Conservation (phyloP, 2,113 vertebrate genomes). For the Rhinoderma darwinii region DNA sequence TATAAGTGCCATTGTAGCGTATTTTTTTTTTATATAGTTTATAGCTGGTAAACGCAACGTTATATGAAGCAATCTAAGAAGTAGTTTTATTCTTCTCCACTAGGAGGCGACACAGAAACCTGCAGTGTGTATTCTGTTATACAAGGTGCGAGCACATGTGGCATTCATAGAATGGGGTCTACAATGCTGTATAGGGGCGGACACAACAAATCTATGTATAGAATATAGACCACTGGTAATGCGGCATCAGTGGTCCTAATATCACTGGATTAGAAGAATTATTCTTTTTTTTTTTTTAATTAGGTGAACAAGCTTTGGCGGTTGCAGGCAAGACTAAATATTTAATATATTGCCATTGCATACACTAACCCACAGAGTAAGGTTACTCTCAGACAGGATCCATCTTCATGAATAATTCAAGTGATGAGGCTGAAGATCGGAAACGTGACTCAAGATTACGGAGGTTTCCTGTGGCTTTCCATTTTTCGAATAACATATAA, state of each 20-base stretch:
- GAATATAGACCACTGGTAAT: not conserved
- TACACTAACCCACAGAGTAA: not conserved
- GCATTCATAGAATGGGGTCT: too few species aligned
- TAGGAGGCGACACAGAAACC: not conserved
- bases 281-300: not conserved
- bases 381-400: not conserved
- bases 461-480: not conserved
- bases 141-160: too few species aligned
- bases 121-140: not conserved
- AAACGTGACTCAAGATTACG: not conserved
- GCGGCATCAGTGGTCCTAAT: too few species aligned
- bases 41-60: too few species aligned
- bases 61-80: not conserved
- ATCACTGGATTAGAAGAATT: too few species aligned
- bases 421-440: not conserved
- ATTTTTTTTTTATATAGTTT: not conserved
- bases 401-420: conserved; percentile 2
- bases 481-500: not conserved
- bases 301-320: not conserved
- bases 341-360: not conserved
- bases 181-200: not conserved
- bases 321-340: not conserved
- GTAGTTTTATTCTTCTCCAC: not conserved
- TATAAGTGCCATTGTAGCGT: not conserved
- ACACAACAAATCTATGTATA: not conserved